Evolutionary conservation across 2,888 invertebrate genomes (phyloP).

Genomic region (Himalopsyche kuldschensis): DNA sequence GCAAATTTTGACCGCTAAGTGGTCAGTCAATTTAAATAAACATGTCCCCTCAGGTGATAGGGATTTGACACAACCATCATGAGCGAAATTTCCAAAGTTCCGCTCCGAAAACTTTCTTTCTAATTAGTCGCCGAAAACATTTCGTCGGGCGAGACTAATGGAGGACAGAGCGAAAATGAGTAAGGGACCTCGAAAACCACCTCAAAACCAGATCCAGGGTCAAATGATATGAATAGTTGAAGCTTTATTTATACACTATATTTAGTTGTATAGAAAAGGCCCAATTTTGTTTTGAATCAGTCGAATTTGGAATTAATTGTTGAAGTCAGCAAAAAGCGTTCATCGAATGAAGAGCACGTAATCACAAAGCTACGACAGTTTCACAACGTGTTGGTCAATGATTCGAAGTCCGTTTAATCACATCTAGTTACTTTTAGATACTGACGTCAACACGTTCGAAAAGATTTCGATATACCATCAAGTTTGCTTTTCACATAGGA

Average conservation of each 20-base stretch:
- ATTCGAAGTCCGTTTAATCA: too few relatives aligned
- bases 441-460: too few relatives aligned
- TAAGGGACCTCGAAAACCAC: background rate
- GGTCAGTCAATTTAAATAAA: conserved; percentile 7
- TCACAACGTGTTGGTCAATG: too few relatives aligned
- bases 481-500: too few relatives aligned
- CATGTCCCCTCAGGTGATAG: background rate
- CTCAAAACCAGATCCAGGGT: background rate
- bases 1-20: background rate
- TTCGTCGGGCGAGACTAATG: background rate
- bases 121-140: background rate
- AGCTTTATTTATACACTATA: background rate
- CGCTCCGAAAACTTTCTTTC: background rate
- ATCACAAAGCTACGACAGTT: too few relatives aligned
- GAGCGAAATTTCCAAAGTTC: conserved; percentile 4
- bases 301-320: too few relatives aligned
- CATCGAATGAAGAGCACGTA: too few relatives aligned
- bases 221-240: background rate
- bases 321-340: too few relatives aligned
- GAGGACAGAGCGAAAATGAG: background rate
- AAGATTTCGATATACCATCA: too few relatives aligned
- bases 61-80: background rate
- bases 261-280: background rate
- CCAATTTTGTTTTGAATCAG: too few relatives aligned
- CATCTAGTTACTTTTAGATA: too few relatives aligned